Evolutionary conservation across 2,888 invertebrate species (phyloP).

Genomic region (Saturnia japonica): DNA sequence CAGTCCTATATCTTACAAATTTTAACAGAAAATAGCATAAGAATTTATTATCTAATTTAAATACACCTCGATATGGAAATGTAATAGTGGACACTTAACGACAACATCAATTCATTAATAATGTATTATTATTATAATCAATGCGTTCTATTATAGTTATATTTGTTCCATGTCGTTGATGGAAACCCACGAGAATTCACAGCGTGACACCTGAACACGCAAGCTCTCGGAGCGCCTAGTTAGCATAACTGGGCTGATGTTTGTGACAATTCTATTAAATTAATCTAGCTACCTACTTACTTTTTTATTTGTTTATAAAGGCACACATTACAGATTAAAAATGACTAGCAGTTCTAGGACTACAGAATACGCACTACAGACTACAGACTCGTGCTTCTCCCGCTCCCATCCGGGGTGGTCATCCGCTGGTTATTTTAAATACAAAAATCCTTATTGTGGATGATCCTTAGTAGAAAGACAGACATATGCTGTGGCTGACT

Average conservation of each 20-base stretch:
- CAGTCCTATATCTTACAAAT: background rate
- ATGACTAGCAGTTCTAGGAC: too few relatives aligned
- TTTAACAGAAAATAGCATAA: background rate
- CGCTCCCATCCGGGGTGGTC: too few relatives aligned
- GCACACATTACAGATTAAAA: too few relatives aligned
- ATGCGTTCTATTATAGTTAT: constrained; percentile 14
- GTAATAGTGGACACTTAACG: background rate
- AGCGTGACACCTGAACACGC: constrained; percentile 49
- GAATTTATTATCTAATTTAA: background rate
- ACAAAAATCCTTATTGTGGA: too few relatives aligned
- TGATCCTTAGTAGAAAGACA: too few relatives aligned
- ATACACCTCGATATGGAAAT: background rate
- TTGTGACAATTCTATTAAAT: constrained; percentile 58
- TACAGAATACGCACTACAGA: too few relatives aligned
- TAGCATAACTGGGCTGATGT: constrained; percentile 58
- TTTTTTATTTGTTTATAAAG: too few relatives aligned
- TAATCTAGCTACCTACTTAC: constrained; percentile 17
- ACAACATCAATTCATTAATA: constrained; percentile 2
- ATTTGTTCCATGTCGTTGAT: constrained; percentile 33
- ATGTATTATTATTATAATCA: constrained; percentile 8
- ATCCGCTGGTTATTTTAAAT: too few relatives aligned
- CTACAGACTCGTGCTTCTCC: too few relatives aligned
- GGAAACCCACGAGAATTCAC: constrained; percentile 38
- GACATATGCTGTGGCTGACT: too few relatives aligned
- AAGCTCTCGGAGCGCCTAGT: constrained; percentile 47